Base-by-base conservation (phyloP, 2,888 invertebrate genomes). In the Eurytoma californica region DNA sequence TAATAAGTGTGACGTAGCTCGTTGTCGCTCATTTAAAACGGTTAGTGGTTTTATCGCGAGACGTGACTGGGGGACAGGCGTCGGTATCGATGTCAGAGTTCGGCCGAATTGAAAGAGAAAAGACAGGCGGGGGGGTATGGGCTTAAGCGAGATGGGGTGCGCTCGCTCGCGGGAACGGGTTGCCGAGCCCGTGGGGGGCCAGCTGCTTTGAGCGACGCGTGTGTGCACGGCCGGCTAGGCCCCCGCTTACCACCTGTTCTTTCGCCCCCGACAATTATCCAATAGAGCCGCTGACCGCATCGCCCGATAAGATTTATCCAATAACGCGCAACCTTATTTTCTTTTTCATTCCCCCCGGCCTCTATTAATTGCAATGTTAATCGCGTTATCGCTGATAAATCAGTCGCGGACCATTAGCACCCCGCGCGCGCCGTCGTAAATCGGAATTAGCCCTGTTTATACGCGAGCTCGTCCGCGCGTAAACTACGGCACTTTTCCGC, bases 211-310 rank as follows among this genome's bases (percentile, higher is more conserved):
- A 63, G 63, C 14, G 12, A 24, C 60, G 60, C 60, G 14, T 60
- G 24, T 14, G 39, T 39, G 39, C 20, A 12, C 3, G 63, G 18
- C 39, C 58, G 65, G 55, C 49, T 16, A 24, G 24, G 30, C n/a
- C 49, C 9, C 47, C 80, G 80, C 74, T 67, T 55, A 49, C 80
- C 80, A 80, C 80, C 80, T 80, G 80, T 77, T 80, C 80, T 58
- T 20, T n/a, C 51, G 24, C 58, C n/a, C 9, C 47, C 47, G 63
- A 7, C 78, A 79, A 79, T 79, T 77, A 80, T 70, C 77, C 74
- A 63, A 61, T 72, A 55, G 57, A 9, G 30, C 13, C 69, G 55
- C 66, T 24, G 51, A 51, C 72, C 61, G 7, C 61, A 30, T 57
- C 14, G 16, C 57, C 20, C 75, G 73, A 79, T 75, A 75, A 75